Base-by-base conservation (phyloP, 2,113 vertebrate genomes). In the Pleuronectes platessa region DNA sequence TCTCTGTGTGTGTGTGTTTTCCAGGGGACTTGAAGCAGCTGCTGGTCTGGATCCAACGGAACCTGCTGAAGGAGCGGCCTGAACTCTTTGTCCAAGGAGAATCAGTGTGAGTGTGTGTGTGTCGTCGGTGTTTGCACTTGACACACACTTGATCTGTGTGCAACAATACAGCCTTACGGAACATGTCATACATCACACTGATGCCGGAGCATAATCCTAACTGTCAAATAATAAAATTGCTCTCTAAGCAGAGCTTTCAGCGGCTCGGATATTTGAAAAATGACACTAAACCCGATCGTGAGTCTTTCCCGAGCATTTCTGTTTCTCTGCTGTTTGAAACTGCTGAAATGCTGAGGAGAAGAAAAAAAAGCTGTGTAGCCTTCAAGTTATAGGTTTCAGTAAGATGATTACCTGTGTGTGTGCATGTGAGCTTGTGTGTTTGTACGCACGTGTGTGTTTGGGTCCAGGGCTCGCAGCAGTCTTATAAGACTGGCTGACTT, bases 21-120 rank as follows among this genome's bases (percentile, higher is more conserved):
- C 47, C 81, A 99, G 97, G 98, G 98, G 93, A 97, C 84, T 88
- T 99, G 92, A 96, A 95, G 85, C 96, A 94, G 93, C 96, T 99
- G 90, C 95, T 99, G 76, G 92, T 95, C 68, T 99, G 97, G 97
- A 99, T 99, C 92, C 96, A 93, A 93, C 91, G 85, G 83, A 98
- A 99, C 92, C 93, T 99, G 82, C 88, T 99, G 79, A 99, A 97
- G 93, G 97, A 99, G 79, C 93, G 96, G 31, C 96, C 96, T 0
- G 96, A 99, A 88, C 93, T 99, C 84, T 99, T 99, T 92, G 94
- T 99, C 83, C 97, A 98, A 88, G 97, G 97, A 76, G 95, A 98
- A 61, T 95, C 96, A 18, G 98, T 99, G 98, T 99, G 89, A 97
- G 97, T 89, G 73, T 71, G 26, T 71, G 26, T 27, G 31, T 51